Conservation (phyloP, 2,113 vertebrate genomes). For the Vireo altiloquus region DNA sequence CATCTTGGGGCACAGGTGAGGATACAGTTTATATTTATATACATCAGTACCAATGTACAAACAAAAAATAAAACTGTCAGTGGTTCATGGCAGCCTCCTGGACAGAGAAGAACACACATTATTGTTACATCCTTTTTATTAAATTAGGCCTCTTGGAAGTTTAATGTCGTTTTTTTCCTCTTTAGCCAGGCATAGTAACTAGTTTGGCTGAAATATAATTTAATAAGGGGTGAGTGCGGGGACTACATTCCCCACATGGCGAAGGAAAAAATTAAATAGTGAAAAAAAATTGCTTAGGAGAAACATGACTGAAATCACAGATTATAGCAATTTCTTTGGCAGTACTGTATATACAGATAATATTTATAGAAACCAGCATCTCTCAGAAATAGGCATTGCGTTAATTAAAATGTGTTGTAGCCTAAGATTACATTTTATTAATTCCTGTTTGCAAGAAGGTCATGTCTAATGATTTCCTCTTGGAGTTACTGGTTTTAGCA, state of each 20-base stretch:
- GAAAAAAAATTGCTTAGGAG: neutral
- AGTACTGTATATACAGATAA: neutral
- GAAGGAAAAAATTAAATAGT: neutral
- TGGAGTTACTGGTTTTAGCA: neutral
- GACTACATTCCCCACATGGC: neutral
- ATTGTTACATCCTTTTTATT: neutral
- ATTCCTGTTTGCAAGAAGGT: slow-evolving; percentile 29
- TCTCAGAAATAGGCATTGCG: neutral
- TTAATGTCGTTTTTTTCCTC: neutral
- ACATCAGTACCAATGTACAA: neutral
- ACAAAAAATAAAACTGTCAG: neutral
- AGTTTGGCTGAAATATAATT: neutral
- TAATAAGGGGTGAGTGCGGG: neutral
- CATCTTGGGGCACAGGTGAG: neutral
- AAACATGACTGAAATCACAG: neutral
- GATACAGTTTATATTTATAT: neutral
- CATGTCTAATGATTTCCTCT: slow-evolving; percentile 15
- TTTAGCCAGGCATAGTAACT: neutral
- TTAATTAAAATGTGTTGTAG: slow-evolving; percentile 29
- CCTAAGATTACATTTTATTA: neutral
- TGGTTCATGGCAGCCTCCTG: neutral
- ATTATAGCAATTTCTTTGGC: neutral
- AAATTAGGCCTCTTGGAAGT: neutral
- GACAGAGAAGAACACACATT: neutral
- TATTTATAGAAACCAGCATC: slow-evolving; percentile 26